Base-by-base conservation (phyloP, 1,140 invertebrate genomes). In the Antheraea pernyi region DNA sequence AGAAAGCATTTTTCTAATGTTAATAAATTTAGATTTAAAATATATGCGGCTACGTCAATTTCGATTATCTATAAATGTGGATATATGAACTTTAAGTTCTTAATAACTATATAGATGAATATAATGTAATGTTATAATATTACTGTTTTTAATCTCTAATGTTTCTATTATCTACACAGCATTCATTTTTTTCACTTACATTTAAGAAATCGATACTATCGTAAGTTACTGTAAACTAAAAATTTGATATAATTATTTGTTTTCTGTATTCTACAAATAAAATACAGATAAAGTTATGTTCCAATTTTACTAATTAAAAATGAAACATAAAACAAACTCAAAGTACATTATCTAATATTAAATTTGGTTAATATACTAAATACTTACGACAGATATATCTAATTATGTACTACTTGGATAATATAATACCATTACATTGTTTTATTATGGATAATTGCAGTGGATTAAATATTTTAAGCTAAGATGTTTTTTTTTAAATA, bases 91-190 rank as follows among this genome's bases (percentile, higher is more conserved):
- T 87, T 69, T 61, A n/a, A 68, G 62, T 72, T 69, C 62, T 36
- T 68, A 13, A 58, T 60, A 42, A 36, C 22, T 16, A 64, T 30
- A 65, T 64, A 76, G 65, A 71, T 70, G 67, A 69, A 53, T 74
- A 74, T 48, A 53, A 68, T 72, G 19, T 60, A 60, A 59, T 19
- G n/a, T 74, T 61, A 19, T 42, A 37, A 39, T 59, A 67, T 67
- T 46, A 59, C 11, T 6, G 4, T 68, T 72, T 65, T 77, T 77
- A 76, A 65, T 72, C 74, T 63, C 84, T 89, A 91, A 76, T 65
- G 69, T 90, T 85, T 85, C 91, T 93, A 93, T 93, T 93, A 93
- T 93, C 92, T 93, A 93, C 91, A 93, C 92, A 93, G 92, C 92
- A 93, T 93, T 92, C 89, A 74, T 75, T 82, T 85, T 82, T 88